Percentiles rank a stretch among this genome's conserved stretches.
These are phyloP conservation scores for Diarsia mendica DNA, from an alignment of 2,888 invertebrate genomes.

Conservation along the genomic window DNA sequence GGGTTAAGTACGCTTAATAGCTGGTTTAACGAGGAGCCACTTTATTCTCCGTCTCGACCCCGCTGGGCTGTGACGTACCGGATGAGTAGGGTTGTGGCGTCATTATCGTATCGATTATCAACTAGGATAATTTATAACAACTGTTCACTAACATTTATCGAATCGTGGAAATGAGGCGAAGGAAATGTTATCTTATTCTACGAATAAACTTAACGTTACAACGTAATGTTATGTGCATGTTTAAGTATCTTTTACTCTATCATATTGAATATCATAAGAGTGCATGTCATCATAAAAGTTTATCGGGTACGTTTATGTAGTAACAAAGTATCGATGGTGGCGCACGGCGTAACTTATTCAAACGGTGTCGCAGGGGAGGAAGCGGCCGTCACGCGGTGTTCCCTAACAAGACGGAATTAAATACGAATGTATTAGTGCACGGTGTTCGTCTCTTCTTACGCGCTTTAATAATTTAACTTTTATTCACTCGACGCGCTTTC, in stretches of 20 bases:
- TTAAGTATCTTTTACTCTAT: conserved; percentile 45
- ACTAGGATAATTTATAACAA: conserved; percentile 24
- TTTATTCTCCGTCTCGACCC: conserved; percentile 75
- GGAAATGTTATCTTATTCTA: conserved; percentile 23
- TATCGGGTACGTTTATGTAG: conserved; percentile 64
- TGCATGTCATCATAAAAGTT: conserved; percentile 59
- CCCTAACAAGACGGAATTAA: conserved; percentile 87
- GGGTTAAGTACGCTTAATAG: conserved; percentile 81
- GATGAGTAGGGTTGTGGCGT: conserved; percentile 66
- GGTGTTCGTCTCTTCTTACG: conserved; percentile 77
- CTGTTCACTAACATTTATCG: conserved; percentile 23
- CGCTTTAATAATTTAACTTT: conserved; percentile 82
- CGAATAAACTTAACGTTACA: conserved; percentile 33
- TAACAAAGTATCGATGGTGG: conserved; percentile 68
- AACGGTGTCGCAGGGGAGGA: conserved; percentile 82
- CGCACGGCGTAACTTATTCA: conserved; percentile 76
- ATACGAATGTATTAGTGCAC: conserved; percentile 82
- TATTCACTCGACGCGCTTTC: conserved; percentile 83
- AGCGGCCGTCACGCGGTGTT: conserved; percentile 82
- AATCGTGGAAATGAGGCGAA: conserved; percentile 26
- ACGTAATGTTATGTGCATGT: conserved; percentile 37
- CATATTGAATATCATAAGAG: conserved; percentile 42
- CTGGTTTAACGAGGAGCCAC: conserved; percentile 78
- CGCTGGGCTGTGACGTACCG: conserved; percentile 60
- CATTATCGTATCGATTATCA: conserved; percentile 60